Base-by-base conservation (phyloP, 2,888 invertebrate genomes). In the Atrina japonica region DNA sequence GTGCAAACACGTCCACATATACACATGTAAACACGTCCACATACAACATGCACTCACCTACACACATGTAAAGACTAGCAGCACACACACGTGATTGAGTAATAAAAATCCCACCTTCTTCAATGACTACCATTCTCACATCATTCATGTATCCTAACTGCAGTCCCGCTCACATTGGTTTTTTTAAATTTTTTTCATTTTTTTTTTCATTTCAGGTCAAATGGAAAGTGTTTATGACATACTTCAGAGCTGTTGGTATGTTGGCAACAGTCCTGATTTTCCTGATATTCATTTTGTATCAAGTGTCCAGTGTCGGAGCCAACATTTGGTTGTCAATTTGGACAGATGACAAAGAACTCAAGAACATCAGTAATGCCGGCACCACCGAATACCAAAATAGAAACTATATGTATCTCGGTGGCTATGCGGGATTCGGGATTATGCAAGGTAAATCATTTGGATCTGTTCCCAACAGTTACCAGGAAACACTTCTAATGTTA, bases 171-270 rank as follows among this genome's bases (percentile, higher is more conserved):
- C n/a, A n/a, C n/a, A 52, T 25, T 29, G 25, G 27, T 52, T 11
- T 25, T n/a, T n/a, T n/a, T n/a, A n/a, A 23, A 52, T 21, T 3
- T 25, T 25, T 21, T 23, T 23, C 7, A 9, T 2, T 29, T 29
- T 27, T 53, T 16, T 53, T 41, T 27, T 50, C n/a, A 43, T 76
- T 82, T 47, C 77, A 91, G 91, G 96, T 98, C 1, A 96, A 96
- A 91, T 94, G 95, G 93, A 92, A 92, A 74, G 97, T 99, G 0
- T 98, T 98, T 92, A 93, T 95, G 84, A 95, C 96, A 90, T 99
- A 98, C 89, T 92, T 97, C 77, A 93, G 93, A 90, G 97, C 98
- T 55, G 90, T 96, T 80, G 92, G 94, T 64, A 92, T 96, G 60
- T 93, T 95, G 0, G 89, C 94, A 25, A 96, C 97, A 1, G 92